phyloP scores from a whole-genome alignment of 2,888 invertebrate species.

The Adelphocoris suturalis region DNA sequence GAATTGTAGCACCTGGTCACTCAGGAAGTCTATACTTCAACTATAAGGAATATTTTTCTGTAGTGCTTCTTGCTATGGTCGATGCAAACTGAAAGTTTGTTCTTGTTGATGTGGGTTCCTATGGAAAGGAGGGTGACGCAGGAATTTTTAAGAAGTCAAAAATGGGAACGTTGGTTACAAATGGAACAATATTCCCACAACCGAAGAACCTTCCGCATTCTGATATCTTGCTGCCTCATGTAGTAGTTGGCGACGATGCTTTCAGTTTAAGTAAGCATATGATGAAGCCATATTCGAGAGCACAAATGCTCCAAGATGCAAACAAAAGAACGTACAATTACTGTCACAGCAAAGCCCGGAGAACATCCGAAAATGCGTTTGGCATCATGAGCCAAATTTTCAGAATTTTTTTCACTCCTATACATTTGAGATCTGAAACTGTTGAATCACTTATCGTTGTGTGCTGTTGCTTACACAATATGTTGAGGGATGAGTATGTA shows the following conservation, averaged over 20 bases:
- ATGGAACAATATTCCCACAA: constrained; percentile 57
- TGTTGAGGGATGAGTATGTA: too few relatives aligned
- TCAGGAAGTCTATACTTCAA: constrained; percentile 38
- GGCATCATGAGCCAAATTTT: constrained; percentile 40
- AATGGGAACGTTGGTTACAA: constrained; percentile 53
- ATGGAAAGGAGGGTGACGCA: too few relatives aligned
- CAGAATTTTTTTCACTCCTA: constrained; percentile 60
- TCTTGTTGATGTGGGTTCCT: background rate
- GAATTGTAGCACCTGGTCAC: constrained; percentile 18
- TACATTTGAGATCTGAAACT: constrained; percentile 47
- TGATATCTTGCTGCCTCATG: constrained; percentile 53
- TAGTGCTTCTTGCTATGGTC: constrained; percentile 23
- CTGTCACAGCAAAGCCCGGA: constrained; percentile 48
- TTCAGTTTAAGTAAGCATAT: constrained; percentile 53
- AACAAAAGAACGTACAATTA: too few relatives aligned
- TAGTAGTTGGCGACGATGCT: constrained; percentile 54
- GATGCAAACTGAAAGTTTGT: constrained; percentile 11
- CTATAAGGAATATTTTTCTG: constrained; percentile 19
- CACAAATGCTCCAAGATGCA: too few relatives aligned
- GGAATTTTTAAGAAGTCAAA: constrained; percentile 57
- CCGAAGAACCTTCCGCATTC: constrained; percentile 53
- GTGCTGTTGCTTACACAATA: too few relatives aligned
- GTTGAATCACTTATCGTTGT: constrained; percentile 13
- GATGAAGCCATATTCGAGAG: constrained; percentile 58
- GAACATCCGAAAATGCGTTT: constrained; percentile 57